phyloP scores from a whole-genome alignment of 2,888 invertebrate genomes.

The Drosophila subquinaria region DNA sequence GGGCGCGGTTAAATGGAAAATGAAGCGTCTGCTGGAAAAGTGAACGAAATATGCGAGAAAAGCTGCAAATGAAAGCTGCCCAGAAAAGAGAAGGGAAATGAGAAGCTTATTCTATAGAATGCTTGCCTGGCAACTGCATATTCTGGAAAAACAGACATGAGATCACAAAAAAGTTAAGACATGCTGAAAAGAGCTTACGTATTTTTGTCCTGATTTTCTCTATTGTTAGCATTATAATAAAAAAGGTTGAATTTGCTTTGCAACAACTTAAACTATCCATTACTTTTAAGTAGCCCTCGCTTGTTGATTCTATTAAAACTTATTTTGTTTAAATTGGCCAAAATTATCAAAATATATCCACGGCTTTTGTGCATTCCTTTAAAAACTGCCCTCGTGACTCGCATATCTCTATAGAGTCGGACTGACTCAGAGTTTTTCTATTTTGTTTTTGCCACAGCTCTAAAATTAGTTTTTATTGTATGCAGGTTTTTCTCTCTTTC shows the following conservation, averaged over 20 bases:
- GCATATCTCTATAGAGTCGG: conserved; percentile 37
- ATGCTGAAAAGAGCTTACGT: background rate
- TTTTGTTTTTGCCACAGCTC: conserved; percentile 61
- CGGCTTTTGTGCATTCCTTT: background rate
- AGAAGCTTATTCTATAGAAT: background rate
- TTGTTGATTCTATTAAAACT: too few species aligned
- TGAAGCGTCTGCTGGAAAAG: conserved; percentile 67
- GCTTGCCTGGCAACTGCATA: conserved; percentile 1
- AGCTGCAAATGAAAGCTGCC: conserved; percentile 18
- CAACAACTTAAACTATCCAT: background rate
- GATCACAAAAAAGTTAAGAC: background rate
- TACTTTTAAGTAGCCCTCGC: too few species aligned
- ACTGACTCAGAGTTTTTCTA: conserved; percentile 50
- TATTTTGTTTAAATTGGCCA: background rate
- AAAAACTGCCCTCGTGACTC: conserved; percentile 24
- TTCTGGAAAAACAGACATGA: background rate
- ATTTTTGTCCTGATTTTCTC: background rate
- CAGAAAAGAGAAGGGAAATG: background rate
- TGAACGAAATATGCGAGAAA: conserved; percentile 48
- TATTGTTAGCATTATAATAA: background rate
- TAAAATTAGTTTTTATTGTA: conserved; percentile 79
- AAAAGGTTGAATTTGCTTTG: background rate
- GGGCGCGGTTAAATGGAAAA: conserved; percentile 76
- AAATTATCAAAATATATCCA: background rate
- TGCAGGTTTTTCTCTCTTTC: conserved; percentile 53